phyloP scores from a whole-genome alignment of 2,888 invertebrate species.

The Resseliella maxima region DNA sequence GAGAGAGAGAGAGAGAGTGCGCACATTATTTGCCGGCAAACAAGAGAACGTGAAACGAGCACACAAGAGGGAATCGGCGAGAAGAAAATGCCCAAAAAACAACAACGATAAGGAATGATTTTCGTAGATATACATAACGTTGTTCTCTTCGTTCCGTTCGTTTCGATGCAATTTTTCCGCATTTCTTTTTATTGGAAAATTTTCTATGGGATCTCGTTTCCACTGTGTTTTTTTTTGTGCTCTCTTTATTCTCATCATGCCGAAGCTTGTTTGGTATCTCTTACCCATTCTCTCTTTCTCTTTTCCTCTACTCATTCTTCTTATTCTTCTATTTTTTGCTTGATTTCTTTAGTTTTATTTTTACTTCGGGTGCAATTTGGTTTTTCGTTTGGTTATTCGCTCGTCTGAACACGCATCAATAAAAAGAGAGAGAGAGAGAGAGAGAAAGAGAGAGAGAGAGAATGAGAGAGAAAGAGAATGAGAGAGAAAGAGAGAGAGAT shows the following conservation, averaged over 20 bases:
- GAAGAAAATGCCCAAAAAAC: constrained; percentile 47
- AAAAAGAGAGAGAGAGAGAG: no score
- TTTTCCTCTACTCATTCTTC: neutral
- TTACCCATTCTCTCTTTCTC: neutral
- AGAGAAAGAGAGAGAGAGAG: no score
- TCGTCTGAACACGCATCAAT: constrained; percentile 42
- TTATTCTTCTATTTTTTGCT: neutral
- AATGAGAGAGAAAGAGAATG: no score
- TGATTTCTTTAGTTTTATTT: neutral
- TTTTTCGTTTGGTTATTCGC: constrained; percentile 53
- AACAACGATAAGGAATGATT: constrained; percentile 51
- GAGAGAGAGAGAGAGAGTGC: neutral
- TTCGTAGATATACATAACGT: constrained; percentile 24
- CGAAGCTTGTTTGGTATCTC: constrained; percentile 20
- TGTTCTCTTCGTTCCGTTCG: neutral
- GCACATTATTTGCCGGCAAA: neutral
- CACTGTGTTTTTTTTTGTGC: neutral
- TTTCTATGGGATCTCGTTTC: constrained; percentile 33
- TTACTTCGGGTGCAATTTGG: constrained; percentile 48
- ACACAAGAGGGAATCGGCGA: neutral
- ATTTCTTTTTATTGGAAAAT: constrained; percentile 52
- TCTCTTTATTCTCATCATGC: neutral
- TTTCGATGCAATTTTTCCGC: constrained; percentile 50
- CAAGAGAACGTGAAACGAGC: neutral
- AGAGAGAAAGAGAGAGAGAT: no score